Conservation (phyloP, 2,888 invertebrate species). For the Ypsolopha scabrella region DNA sequence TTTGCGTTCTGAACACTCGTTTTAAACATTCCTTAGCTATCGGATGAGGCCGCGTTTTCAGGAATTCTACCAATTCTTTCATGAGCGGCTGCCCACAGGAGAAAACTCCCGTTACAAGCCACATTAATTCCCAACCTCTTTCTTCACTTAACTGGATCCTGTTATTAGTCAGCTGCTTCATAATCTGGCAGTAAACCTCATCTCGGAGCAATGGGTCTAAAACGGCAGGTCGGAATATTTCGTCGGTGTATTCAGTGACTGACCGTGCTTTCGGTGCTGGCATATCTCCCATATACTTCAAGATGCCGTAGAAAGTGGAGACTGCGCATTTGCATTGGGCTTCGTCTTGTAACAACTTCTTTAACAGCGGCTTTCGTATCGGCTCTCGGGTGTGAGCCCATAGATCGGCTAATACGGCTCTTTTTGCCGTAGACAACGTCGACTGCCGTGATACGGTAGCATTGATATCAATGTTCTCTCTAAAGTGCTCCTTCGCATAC, state of each 20-base stretch:
- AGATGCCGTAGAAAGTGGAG: conserved; percentile 78
- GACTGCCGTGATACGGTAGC: conserved; percentile 73
- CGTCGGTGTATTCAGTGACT: conserved; percentile 88
- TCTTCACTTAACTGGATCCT: conserved; percentile 87
- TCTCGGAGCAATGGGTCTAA: conserved; percentile 83
- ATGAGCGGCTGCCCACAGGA: conserved; percentile 81
- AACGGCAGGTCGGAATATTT: conserved; percentile 85
- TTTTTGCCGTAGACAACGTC: conserved; percentile 75
- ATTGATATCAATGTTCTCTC: conserved; percentile 58
- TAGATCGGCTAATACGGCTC: conserved; percentile 76
- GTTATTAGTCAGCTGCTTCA: conserved; percentile 94
- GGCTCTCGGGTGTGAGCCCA: conserved; percentile 89
- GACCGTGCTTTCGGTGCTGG: conserved; percentile 82
- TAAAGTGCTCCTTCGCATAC: conserved; percentile 87
- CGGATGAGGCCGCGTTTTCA: conserved; percentile 79
- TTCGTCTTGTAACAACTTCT: conserved; percentile 79
- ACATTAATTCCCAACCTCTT: conserved; percentile 95
- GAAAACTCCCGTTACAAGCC: conserved; percentile 89
- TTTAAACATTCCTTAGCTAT: conserved; percentile 86
- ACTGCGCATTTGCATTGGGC: conserved; percentile 80
- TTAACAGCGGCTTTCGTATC: conserved; percentile 83
- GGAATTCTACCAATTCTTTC: conserved; percentile 81
- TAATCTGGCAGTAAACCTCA: conserved; percentile 93
- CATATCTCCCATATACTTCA: conserved; percentile 90
- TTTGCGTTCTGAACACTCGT: conserved; percentile 82